These are phyloP conservation scores for Neostethus bicornis DNA, from an alignment of 2,797 vertebrate genomes.

Conservation along the genomic window DNA sequence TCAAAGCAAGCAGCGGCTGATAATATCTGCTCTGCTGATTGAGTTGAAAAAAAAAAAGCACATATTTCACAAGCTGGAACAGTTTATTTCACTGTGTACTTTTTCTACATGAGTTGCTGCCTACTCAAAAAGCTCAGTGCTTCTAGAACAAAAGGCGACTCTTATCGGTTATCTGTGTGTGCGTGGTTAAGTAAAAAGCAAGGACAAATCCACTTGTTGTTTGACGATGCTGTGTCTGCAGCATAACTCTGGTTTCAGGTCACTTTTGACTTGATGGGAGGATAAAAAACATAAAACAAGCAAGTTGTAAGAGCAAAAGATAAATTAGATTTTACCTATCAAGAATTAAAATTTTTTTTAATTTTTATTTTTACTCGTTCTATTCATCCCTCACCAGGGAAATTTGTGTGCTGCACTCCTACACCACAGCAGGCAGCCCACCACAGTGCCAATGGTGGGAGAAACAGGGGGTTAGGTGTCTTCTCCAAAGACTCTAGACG, in stretches of 20 bases:
- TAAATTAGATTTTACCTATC: constrained; percentile 7
- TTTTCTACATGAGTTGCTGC: constrained; percentile 58
- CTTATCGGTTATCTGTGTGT: constrained; percentile 20
- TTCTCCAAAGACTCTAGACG: no score
- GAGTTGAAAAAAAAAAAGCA: constrained; percentile 4
- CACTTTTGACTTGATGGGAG: constrained; percentile 36
- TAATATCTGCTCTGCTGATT: constrained; percentile 26
- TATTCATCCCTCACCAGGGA: no score
- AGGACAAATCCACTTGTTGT: constrained; percentile 65
- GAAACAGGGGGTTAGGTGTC: no score
- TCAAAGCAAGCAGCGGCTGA: constrained; percentile 18
- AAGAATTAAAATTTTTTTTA: constrained; percentile 8
- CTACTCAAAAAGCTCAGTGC: constrained; percentile 62
- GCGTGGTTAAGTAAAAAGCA: constrained; percentile 51
- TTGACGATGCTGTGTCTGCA: constrained; percentile 51
- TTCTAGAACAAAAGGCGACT: constrained; percentile 67
- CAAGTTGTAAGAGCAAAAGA: neutral
- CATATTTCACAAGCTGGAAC: constrained; percentile 26
- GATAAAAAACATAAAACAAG: neutral
- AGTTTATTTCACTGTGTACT: constrained; percentile 53
- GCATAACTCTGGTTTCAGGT: constrained; percentile 47
- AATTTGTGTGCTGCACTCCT: no score
- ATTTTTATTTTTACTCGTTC: no score
- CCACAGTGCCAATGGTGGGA: no score
- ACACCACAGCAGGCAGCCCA: no score